Evolutionary conservation across 2,113 vertebrate genomes (phyloP), one percentile per base, ranked within the genome.

Genomic region (Choloepus hoffmanni): DNA sequence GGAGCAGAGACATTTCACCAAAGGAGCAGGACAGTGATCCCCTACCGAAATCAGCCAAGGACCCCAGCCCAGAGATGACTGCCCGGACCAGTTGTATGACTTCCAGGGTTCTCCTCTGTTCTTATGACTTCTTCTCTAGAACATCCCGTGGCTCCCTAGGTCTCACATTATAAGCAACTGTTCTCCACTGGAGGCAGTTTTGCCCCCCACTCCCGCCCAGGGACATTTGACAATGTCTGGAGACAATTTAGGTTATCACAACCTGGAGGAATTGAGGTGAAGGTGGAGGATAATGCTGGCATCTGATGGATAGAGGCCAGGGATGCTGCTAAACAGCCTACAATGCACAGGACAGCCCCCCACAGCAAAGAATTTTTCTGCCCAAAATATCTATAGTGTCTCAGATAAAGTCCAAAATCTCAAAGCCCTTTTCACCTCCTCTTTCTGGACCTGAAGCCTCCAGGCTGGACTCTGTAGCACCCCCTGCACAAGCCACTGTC

Each of bases 21-120:
- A 14, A 12, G 18, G 24, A 10, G 15, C 3, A 55, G 26, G 48
- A 65, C 40, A 26, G 70, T 0, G 6, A 55, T 3, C 13, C 12
- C n/a, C 3, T 43, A 6, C 48, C 3, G 21, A 48, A 72, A 21
- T 58, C 68, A 23, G 0, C 21, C 2, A 10, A 43, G 53, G 53
- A 53, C 8, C 28, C 6, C 83, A 33, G 65, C 74, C 67, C 58
- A 72, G 53, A 79, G 5, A 13, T 0, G 13, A 11, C 36, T 0
- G 3, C 76, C 48, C 1, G 3, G 8, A 43, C 72, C 23, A 1
- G 30, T 8, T 10, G 0, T 11, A 26, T 33, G 2, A 43, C 50
- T 15, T 79, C 74, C 67, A 43, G 77, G 45, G 14, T 30, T 8
- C 28, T 45, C 50, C 28, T 36, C 73, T 50, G 7, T 23, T 77